Conservation (phyloP, 2,888 invertebrate species). For the Odontothrips loti region DNA sequence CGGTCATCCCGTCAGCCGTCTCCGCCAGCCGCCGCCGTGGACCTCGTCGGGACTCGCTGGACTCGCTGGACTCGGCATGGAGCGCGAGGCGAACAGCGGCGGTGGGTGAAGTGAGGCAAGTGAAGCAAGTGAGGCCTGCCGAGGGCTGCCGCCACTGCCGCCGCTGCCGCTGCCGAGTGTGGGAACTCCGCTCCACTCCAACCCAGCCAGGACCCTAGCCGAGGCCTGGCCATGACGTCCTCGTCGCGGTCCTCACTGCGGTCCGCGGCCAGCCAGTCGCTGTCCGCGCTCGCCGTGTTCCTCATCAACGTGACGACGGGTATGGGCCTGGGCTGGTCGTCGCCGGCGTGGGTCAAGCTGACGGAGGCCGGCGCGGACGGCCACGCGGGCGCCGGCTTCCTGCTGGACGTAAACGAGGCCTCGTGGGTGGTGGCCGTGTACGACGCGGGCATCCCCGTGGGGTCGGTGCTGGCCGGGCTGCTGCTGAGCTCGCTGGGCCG, state of each 20-base stretch:
- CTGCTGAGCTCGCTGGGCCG: slow-evolving; percentile 33
- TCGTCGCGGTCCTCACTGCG: background rate
- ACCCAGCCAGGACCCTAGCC: background rate
- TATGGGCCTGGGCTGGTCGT: background rate
- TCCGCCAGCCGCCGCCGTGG: no score
- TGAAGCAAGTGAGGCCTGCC: no score
- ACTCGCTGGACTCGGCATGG: no score
- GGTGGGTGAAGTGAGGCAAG: no score
- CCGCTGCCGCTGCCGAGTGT: no score
- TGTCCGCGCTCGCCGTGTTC: background rate
- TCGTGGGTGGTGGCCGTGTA: slow-evolving; percentile 31
- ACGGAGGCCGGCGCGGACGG: background rate
- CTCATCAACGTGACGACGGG: slow-evolving; percentile 14
- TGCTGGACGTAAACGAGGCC: slow-evolving; percentile 23
- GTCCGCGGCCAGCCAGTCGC: slow-evolving; percentile 2
- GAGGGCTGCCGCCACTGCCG: no score
- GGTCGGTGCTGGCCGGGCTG: slow-evolving; percentile 31
- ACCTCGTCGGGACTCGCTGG: no score
- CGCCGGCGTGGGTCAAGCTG: background rate
- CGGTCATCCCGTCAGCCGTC: no score
- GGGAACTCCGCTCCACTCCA: no score
- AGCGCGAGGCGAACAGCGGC: no score
- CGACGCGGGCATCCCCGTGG: slow-evolving; percentile 30
- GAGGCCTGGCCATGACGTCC: background rate
- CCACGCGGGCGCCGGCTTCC: slow-evolving; percentile 22